Base-by-base conservation (phyloP, 1,140 invertebrate genomes). In the Drosophila varians region DNA sequence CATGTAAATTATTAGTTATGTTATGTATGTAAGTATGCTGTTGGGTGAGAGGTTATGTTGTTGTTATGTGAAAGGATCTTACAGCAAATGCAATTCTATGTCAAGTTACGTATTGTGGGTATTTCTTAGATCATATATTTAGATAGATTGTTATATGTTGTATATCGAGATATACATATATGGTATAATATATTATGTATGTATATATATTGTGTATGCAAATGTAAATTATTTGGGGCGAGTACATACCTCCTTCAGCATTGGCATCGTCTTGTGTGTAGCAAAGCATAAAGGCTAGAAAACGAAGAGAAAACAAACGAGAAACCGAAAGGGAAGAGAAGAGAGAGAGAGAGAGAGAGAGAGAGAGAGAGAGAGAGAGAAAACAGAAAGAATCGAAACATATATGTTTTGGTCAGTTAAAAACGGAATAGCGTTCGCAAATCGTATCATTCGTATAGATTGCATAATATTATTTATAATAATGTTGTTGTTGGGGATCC, bases 241-340 rank as follows among this genome's bases (percentile, higher is more conserved):
- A 79, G 90, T 92, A 93, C 94, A 94, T 95, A 96, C 96, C 96
- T 95, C 96, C 96, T 95, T 97, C 96, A 80, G 95, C 94, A 92
- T 96, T 96, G 82, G 95, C 94, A 93, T 96, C 96, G 93, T 97
- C 96, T 93, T 96, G 96, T 89, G 96, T 96, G 93, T 97, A 97
- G 93, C 96, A 97, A 93, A 96, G 94, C 96, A 97, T 96, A 94
- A 96, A 96, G 92, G 96, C 96, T 97, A 94, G 87, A 91, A 87
- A 90, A 79, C 77, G 57, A 86, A 86, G 74, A 89, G 78, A 88
- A 75, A 89, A 45, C 40, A 84, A 75, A 73, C 55, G 48, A 77
- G 55, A 78, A 71, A 87, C 77, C 74, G 72, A 89, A 60, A 60
- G 54, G 38, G 66, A 60, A 61, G 57, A 72, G 66, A 75, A 73